These are phyloP conservation scores for Fulica atra DNA, from an alignment of 2,113 vertebrate genomes.

Conservation along the genomic window DNA sequence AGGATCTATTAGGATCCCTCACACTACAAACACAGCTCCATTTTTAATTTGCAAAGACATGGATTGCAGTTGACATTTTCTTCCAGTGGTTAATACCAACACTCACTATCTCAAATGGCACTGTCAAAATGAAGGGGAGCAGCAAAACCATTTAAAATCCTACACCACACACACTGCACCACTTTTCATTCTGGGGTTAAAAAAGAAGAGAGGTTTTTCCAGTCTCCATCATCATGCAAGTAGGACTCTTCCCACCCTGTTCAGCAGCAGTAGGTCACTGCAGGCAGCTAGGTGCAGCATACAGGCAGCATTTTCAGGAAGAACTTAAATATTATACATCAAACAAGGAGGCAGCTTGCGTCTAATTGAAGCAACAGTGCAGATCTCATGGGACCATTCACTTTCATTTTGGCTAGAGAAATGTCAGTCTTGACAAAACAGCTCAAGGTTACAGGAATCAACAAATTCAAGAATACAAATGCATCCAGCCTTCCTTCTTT, in stretches of 20 bases:
- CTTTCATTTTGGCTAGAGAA: not conserved
- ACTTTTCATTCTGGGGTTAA: rapidly evolving
- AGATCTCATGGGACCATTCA: not conserved
- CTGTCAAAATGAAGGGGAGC: not conserved
- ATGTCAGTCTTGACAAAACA: not conserved
- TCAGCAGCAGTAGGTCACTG: not conserved
- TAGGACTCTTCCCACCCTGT: not conserved
- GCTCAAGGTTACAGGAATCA: not conserved
- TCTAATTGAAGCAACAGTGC: not conserved
- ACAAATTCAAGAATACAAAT: not conserved
- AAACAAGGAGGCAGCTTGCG: not conserved
- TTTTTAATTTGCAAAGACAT: not conserved
- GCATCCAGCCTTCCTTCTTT: not conserved
- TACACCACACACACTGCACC: rapidly evolving
- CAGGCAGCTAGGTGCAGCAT: not conserved
- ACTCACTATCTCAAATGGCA: not conserved
- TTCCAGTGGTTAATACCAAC: not conserved
- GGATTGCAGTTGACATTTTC: not conserved
- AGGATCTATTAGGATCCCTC: not conserved
- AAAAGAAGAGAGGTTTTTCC: not conserved
- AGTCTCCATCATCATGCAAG: not conserved
- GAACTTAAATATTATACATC: not conserved
- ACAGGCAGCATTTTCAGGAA: not conserved
- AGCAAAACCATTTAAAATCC: not conserved
- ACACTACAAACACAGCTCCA: not conserved